phyloP scores from a whole-genome alignment of 1,140 invertebrate species.

The Hylaeus anthracinus region DNA sequence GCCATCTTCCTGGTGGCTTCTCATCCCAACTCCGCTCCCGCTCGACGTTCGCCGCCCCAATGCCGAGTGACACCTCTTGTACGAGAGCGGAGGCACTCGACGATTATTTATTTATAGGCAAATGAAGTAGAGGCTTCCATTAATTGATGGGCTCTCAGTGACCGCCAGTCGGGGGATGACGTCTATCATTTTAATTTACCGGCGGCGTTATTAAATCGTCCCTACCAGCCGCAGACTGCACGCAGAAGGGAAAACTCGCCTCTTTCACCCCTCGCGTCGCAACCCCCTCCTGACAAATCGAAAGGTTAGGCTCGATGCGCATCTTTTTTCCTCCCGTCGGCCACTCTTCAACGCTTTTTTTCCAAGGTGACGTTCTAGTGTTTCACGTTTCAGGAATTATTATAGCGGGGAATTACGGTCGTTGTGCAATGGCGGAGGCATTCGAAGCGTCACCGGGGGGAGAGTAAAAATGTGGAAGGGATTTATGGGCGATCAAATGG shows the following conservation, averaged over 20 bases:
- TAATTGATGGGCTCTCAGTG: constrained; percentile 79
- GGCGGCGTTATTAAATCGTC: constrained; percentile 75
- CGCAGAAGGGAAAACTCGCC: constrained; percentile 45
- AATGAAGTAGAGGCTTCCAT: constrained; percentile 76
- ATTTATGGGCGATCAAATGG: constrained; percentile 34
- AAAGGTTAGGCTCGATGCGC: constrained; percentile 6
- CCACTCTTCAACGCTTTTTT: constrained; percentile 20
- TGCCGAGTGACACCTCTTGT: constrained; percentile 64
- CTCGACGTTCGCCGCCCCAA: constrained; percentile 42
- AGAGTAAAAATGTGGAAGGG: constrained; percentile 11
- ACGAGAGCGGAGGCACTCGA: constrained; percentile 63
- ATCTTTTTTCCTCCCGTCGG: not conserved
- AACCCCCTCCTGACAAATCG: not conserved
- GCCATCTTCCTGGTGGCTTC: constrained; percentile 61
- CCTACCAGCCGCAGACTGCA: constrained; percentile 46
- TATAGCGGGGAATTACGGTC: constrained; percentile 16
- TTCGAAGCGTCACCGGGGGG: constrained; percentile 24
- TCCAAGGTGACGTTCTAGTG: constrained; percentile 24
- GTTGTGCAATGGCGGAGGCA: not conserved
- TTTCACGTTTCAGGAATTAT: constrained; percentile 32
- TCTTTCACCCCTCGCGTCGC: not conserved
- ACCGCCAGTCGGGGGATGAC: constrained; percentile 76
- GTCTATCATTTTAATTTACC: constrained; percentile 79
- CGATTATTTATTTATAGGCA: constrained; percentile 79
- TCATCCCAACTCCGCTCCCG: constrained; percentile 36